Conservation (phyloP, 1,140 invertebrate species). For the Brachionus angularis region DNA sequence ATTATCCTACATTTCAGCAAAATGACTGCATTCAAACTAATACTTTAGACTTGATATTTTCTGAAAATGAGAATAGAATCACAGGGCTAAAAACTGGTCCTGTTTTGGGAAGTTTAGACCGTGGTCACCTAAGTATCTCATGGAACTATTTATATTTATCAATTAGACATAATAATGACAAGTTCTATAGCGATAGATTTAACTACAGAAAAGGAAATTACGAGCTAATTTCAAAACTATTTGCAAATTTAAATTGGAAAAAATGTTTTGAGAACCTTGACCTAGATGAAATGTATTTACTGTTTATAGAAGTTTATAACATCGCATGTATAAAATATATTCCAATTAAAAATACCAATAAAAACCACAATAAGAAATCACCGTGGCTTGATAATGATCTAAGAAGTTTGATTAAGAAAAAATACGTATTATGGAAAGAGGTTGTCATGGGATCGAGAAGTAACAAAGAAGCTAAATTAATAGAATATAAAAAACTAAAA, state of each 20-base stretch:
- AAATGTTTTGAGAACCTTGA: neutral
- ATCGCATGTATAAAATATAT: too few relatives aligned
- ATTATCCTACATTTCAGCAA: neutral
- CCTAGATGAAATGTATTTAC: neutral
- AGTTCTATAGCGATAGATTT: neutral
- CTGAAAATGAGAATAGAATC: neutral
- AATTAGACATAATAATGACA: neutral
- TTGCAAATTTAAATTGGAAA: neutral
- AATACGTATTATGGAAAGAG: too few relatives aligned
- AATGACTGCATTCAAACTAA: neutral
- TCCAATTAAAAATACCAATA: too few relatives aligned
- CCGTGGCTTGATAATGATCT: too few relatives aligned
- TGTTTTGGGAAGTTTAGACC: neutral
- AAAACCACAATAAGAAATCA: too few relatives aligned
- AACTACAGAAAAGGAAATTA: conserved; percentile 9
- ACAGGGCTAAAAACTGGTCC: neutral
- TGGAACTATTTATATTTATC: neutral
- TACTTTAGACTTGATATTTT: neutral
- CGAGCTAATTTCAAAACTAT: neutral
- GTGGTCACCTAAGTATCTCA: neutral
- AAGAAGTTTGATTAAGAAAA: too few relatives aligned
- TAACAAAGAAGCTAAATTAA: too few relatives aligned
- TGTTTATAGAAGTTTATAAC: too few relatives aligned
- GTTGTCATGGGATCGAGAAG: too few relatives aligned
- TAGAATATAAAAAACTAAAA: too few relatives aligned